Conservation (phyloP, 2,113 vertebrate genomes). For the Tyrannus savana region DNA sequence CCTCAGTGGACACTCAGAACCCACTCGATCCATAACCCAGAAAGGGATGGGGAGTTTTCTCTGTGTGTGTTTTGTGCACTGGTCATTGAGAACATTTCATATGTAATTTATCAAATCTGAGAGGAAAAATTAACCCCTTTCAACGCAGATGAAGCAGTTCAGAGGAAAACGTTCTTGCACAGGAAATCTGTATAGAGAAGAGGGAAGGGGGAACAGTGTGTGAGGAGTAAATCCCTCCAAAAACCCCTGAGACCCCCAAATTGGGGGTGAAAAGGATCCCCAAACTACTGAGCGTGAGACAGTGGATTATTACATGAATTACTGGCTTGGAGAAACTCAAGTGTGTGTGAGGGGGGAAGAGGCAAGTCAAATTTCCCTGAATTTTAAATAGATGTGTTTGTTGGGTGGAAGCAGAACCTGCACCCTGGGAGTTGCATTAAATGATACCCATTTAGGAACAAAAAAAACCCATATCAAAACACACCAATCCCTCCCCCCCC, state of each 20-base stretch:
- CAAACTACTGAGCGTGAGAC: background rate
- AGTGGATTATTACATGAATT: background rate
- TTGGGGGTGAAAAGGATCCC: background rate
- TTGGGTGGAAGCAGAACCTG: background rate
- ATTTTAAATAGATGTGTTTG: background rate
- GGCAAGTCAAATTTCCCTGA: background rate
- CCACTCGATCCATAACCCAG: no score
- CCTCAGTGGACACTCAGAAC: background rate
- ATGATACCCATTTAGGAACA: no score
- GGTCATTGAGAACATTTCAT: background rate
- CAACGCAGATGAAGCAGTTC: background rate
- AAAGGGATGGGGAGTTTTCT: background rate
- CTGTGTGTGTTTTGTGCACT: background rate
- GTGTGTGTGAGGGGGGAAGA: background rate
- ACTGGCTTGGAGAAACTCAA: background rate
- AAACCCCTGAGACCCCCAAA: background rate
- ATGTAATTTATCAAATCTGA: background rate
- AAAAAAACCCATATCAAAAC: background rate
- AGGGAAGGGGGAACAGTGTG: background rate
- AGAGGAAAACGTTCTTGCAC: background rate
- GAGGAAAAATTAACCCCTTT: background rate
- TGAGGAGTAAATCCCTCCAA: background rate
- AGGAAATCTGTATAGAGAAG: background rate
- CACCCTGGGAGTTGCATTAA: accelerated
- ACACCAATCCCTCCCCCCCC: accelerated